Evolutionary conservation across 2,113 vertebrate genomes (phyloP), one percentile per base, ranked within the genome.

Genomic region (Enhydra lutris): DNA sequence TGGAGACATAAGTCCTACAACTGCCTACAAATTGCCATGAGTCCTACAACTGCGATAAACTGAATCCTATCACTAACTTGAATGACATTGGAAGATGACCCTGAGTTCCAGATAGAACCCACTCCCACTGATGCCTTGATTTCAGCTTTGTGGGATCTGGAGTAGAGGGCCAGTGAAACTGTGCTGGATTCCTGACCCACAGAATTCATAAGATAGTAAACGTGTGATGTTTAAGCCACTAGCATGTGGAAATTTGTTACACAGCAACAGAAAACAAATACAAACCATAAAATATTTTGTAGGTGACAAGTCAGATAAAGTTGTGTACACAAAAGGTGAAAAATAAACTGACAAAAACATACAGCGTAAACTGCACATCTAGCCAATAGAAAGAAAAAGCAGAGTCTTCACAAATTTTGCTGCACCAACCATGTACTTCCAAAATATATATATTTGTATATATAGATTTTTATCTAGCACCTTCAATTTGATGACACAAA

Each of bases 201-300:
- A 57, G 34, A 84, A 85, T 78, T 17, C 80, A 12, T 79, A 10
- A n/a, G 3, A 71, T 36, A 86, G 15, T 82, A 79, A 55, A 57
- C 63, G 2, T 50, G 11, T 74, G 17, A 36, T 45, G 3, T 39
- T 83, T 42, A 78, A 74, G 5, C 7, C 74, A 26, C 10, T 65
- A 82, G 4, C 11, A 6, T 87, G 15, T 39, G 7, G 36, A 47
- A 69, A 74, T 42, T 71, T 47, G 50, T 87, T 79, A 79, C 10
- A 29, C 0, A 15, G 11, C 69, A 94, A 67, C 50, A 87, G 55
- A 39, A 86, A 79, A 87, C 45, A 42, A 82, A 76, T 39, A 78
- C 6, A 90, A 69, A 81, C 24, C 26, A 34, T 67, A 90, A 91
- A 69, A 92, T 89, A 89, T 89, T 89, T 95, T 96, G 34, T 79